Base-by-base conservation (phyloP, 2,113 vertebrate genomes). In the Heptranchias perlo region DNA sequence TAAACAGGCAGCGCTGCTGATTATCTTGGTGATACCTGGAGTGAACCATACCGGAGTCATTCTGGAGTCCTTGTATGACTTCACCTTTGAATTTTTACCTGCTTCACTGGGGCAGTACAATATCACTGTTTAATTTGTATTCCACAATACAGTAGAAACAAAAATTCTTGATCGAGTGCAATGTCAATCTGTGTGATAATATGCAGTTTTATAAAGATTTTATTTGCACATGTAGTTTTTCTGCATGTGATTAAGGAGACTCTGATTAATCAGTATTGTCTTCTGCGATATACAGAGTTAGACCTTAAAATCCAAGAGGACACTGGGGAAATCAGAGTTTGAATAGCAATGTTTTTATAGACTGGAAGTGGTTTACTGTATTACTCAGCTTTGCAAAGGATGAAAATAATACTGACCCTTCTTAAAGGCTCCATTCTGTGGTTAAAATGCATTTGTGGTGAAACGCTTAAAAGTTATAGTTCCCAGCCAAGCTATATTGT, bases 21-120 rank as follows among this genome's bases (percentile, higher is more conserved):
- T 95, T 95, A 69, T 73, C 94, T 95, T 69, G 65, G 94, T 69
- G 52, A 52, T 95, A 95, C 94, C 94, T 95, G 94, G 94, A 95
- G 94, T 95, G 94, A 95, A 52, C 94, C 47, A 69, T 31, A 95
- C 94, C 28, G 62, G 64, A 95, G 94, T 95, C 93, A 69, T 49
- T 67, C 65, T 69, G 64, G 65, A 95, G 23, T 49, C 25, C 18
- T 65, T 82, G 18, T 95, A 52, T 67, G 28, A 95, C 31, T 95
- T 69, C 62, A 94, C 58, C 61, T 65, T 65, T 65, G 58, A 94
- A 65, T 65, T 89, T 64, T 62, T 94, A 0, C 1, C 18, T 94
- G 18, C 16, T 94, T 65, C n/a, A 65, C 92, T 94, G 28, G 10
- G 16, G 47, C 0, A 69, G 4, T 16, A 49, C 94, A 49, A 6